phyloP scores from a whole-genome alignment of 2,797 vertebrate genomes.

The Lutjanus argentimaculatus region DNA sequence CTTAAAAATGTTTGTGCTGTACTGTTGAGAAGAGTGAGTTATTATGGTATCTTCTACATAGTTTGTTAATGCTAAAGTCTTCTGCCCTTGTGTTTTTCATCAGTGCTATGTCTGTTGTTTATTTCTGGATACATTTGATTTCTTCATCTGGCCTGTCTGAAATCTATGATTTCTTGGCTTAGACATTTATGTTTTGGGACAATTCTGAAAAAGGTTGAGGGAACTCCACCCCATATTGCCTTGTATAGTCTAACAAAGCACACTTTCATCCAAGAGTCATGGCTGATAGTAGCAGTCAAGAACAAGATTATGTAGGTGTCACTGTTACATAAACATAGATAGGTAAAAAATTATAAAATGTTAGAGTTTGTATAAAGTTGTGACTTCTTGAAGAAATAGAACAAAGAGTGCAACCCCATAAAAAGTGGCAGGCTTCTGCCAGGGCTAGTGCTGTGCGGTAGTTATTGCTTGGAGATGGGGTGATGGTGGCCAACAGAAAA shows the following conservation, averaged over 20 bases:
- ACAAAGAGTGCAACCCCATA: no score
- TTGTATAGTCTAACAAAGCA: neutral
- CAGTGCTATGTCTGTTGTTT: neutral
- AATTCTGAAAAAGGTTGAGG: neutral
- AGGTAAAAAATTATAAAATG: neutral
- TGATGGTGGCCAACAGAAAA: neutral
- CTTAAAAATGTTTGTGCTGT: constrained; percentile 5
- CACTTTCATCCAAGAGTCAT: neutral
- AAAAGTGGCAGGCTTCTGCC: neutral
- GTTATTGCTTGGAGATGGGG: neutral
- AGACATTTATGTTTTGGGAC: constrained; percentile 6
- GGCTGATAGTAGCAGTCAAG: neutral
- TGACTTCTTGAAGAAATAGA: neutral
- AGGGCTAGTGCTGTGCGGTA: neutral
- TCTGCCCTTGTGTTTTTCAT: neutral
- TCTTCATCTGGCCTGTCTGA: constrained; percentile 8
- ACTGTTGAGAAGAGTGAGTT: constrained; percentile 2
- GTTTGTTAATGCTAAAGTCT: neutral
- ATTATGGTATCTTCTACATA: neutral
- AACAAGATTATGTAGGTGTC: neutral
- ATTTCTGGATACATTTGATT: constrained; percentile 4
- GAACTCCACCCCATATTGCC: neutral
- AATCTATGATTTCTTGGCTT: neutral
- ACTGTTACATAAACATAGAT: neutral
- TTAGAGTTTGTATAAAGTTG: neutral